A percentile compares a stretch with the other conserved stretches of the same genome.
Conservation (phyloP, 2,797 vertebrate species). For the Rhinatrema bivittatum region DNA sequence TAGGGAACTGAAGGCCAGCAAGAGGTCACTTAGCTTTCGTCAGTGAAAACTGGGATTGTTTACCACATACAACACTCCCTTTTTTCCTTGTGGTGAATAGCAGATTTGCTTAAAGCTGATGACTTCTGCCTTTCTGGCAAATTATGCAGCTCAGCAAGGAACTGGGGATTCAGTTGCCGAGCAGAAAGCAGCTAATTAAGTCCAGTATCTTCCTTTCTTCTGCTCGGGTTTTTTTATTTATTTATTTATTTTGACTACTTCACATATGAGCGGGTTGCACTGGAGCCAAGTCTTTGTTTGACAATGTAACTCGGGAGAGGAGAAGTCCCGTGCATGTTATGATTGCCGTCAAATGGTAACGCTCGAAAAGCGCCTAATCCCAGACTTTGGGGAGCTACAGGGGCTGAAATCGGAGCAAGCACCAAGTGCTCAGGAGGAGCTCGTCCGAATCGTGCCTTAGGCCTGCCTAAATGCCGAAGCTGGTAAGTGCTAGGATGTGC, state of each 20-base stretch:
- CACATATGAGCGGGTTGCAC: constrained; percentile 32
- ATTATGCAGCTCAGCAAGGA: constrained; percentile 50
- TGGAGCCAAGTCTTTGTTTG: constrained; percentile 39
- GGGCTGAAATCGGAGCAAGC: constrained; percentile 27
- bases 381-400: constrained; percentile 34
- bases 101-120: constrained; percentile 66
- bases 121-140: constrained; percentile 69
- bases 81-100: constrained; percentile 78
- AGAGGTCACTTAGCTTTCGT: constrained; percentile 76
- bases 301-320: constrained; percentile 50
- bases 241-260: constrained; percentile 14
- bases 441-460: constrained; percentile 32
- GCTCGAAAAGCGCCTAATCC: constrained; percentile 34
- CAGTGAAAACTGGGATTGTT: constrained; percentile 89
- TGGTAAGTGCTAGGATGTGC: constrained; percentile 58
- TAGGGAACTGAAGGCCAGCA: constrained; percentile 79
- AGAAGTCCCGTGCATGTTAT: constrained; percentile 34
- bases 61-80: constrained; percentile 80
- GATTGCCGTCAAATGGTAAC: constrained; percentile 23
- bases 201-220: constrained; percentile 42
- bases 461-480: constrained; percentile 57
- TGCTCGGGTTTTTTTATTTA: background rate
- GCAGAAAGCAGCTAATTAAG: constrained; percentile 62
- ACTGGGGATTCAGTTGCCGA: constrained; percentile 45
- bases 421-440: constrained; percentile 28